Evolutionary conservation across 2,797 vertebrate genomes (phyloP).

Genomic region (Parauchenoglanis punctatus): DNA sequence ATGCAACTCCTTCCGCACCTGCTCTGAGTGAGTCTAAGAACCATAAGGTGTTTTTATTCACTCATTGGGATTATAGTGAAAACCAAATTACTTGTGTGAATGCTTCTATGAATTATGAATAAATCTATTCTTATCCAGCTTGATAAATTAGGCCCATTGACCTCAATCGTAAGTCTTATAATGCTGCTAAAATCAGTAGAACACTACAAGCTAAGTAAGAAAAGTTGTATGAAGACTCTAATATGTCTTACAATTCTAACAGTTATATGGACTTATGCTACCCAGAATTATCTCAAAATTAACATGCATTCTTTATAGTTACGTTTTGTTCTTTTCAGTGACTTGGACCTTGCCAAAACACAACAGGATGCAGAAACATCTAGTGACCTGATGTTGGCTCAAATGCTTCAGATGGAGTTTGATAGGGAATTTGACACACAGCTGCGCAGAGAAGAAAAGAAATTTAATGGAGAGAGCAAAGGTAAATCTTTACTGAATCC

Average conservation of each 20-base stretch:
- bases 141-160: not conserved
- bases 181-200: not conserved
- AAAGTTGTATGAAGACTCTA: not conserved
- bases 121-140: not conserved
- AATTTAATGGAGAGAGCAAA: constrained; percentile 97
- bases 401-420: constrained; percentile 97
- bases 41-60: no score
- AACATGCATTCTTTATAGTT: not conserved
- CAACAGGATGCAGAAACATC: constrained; percentile 83
- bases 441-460: constrained; percentile 91
- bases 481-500: constrained; percentile 69
- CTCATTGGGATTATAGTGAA: not conserved
- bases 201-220: not conserved
- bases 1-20: constrained; percentile 70
- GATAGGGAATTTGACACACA: constrained; percentile 93
- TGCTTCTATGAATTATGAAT: not conserved
- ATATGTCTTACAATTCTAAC: not conserved
- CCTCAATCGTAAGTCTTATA: not conserved
- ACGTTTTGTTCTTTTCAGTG: constrained; percentile 54
- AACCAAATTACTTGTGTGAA: not conserved
- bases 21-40: constrained; percentile 74
- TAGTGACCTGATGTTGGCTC: constrained; percentile 92
- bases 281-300: not conserved
- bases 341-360: constrained; percentile 72
- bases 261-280: not conserved